Percentiles rank a stretch among this genome's conserved stretches.
Evolutionary conservation across 2,797 vertebrate genomes (phyloP).

Genomic region (Acropternis orthonyx): DNA sequence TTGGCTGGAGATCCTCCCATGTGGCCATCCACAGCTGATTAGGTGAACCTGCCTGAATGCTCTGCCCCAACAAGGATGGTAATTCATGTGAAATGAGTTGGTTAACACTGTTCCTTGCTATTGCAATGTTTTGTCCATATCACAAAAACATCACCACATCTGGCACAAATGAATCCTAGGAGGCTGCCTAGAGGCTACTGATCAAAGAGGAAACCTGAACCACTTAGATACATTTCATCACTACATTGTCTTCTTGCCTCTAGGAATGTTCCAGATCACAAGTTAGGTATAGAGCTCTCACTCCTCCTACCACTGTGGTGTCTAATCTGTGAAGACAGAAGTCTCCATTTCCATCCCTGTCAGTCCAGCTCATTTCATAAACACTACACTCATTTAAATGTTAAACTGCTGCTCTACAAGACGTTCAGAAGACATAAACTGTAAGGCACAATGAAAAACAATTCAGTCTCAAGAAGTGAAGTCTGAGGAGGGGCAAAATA

Average conservation of each 20-base stretch:
- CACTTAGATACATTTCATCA: slow-evolving; percentile 20
- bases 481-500: background rate
- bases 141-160: background rate
- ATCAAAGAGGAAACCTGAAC: slow-evolving; percentile 14
- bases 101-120: background rate
- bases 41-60: background rate
- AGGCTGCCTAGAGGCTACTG: slow-evolving; percentile 20
- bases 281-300: slow-evolving; percentile 8
- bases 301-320: background rate
- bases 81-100: background rate
- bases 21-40: background rate
- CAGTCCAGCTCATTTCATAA: slow-evolving; percentile 1
- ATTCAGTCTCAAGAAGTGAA: background rate
- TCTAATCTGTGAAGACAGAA: background rate
- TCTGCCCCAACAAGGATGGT: background rate
- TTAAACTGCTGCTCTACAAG: background rate
- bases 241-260: slow-evolving; percentile 6
- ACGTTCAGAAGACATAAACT: background rate
- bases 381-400: background rate
- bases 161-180: slow-evolving; percentile 10
- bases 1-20: background rate
- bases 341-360: background rate
- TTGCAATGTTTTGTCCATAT: background rate
- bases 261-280: slow-evolving; percentile 20
- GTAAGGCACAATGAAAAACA: background rate